Percentiles rank a stretch among this genome's conserved stretches.
These are phyloP conservation scores for Perizoma flavofasciatum DNA, from an alignment of 2,888 invertebrate genomes.

Conservation along the genomic window DNA sequence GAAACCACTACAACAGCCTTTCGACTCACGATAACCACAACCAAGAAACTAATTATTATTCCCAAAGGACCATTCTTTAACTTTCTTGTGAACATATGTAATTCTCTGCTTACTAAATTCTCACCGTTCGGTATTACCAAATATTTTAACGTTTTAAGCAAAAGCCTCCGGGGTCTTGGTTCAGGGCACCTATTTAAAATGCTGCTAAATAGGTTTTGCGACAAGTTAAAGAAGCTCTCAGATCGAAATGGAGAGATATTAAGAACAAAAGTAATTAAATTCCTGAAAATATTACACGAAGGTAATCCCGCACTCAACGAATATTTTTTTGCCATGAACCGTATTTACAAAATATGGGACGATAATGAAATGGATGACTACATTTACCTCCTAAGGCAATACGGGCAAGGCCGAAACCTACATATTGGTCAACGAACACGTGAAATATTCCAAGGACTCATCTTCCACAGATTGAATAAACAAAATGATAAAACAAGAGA, in stretches of 20 bases:
- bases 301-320: constrained; percentile 47
- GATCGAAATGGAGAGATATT: constrained; percentile 43
- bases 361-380: constrained; percentile 60
- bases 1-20: constrained; percentile 13
- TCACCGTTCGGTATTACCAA: constrained; percentile 38
- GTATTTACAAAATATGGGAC: constrained; percentile 47
- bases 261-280: constrained; percentile 46
- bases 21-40: constrained; percentile 27
- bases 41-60: constrained; percentile 26
- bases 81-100: constrained; percentile 58
- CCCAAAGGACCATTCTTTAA: constrained; percentile 58
- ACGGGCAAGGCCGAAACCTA: constrained; percentile 42
- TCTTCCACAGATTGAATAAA: constrained; percentile 50
- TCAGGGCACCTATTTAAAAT: constrained; percentile 46
- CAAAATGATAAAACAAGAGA: constrained; percentile 41
- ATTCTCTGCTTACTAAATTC: constrained; percentile 50
- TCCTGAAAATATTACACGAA: constrained; percentile 46
- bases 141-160: constrained; percentile 54
- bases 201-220: constrained; percentile 49
- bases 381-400: constrained; percentile 54
- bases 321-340: constrained; percentile 56
- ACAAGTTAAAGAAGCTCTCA: constrained; percentile 46
- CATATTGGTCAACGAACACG: constrained; percentile 53
- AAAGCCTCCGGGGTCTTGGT: constrained; percentile 47
- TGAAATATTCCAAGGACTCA: constrained; percentile 45